These are phyloP conservation scores for Sesamia nonagrioides DNA, from an alignment of 1,140 invertebrate species.

Conservation along the genomic window DNA sequence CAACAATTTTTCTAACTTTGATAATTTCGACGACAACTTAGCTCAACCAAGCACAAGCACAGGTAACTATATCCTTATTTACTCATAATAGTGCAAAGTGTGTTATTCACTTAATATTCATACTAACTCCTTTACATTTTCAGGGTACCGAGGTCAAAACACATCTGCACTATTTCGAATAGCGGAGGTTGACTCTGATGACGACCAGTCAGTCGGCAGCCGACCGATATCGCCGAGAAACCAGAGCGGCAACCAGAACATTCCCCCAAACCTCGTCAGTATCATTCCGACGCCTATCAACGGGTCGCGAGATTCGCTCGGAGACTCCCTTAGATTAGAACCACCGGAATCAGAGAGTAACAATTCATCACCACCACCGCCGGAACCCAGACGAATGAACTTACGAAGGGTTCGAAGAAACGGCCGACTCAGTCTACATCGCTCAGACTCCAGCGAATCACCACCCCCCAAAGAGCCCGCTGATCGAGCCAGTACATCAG, in stretches of 20 bases:
- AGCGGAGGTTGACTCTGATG: conserved; percentile 88
- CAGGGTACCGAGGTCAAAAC: conserved; percentile 84
- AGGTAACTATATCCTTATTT: conserved; percentile 67
- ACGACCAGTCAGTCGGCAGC: conserved; percentile 84
- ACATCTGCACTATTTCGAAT: conserved; percentile 86
- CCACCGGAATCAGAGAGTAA: conserved; percentile 67
- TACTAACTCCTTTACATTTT: conserved; percentile 55
- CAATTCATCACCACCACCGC: conserved; percentile 62
- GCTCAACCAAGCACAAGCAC: conserved; percentile 88
- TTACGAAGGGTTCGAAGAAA: conserved; percentile 68
- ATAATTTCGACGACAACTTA: conserved; percentile 79
- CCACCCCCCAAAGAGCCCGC: conserved; percentile 68
- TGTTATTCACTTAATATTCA: neutral
- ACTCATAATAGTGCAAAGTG: too few species aligned
- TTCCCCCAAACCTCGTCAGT: conserved; percentile 83
- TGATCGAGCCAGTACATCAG: conserved; percentile 57
- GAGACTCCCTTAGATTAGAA: conserved; percentile 83
- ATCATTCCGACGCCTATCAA: conserved; percentile 88
- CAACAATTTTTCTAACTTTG: conserved; percentile 73
- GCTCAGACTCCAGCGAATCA: conserved; percentile 79
- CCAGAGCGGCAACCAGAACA: conserved; percentile 66
- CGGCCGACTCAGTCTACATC: conserved; percentile 66
- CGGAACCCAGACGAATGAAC: conserved; percentile 67
- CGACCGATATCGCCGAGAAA: conserved; percentile 76
- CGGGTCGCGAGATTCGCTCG: conserved; percentile 86